Conservation (phyloP, 2,113 vertebrate genomes). For the Holacanthus passer region DNA sequence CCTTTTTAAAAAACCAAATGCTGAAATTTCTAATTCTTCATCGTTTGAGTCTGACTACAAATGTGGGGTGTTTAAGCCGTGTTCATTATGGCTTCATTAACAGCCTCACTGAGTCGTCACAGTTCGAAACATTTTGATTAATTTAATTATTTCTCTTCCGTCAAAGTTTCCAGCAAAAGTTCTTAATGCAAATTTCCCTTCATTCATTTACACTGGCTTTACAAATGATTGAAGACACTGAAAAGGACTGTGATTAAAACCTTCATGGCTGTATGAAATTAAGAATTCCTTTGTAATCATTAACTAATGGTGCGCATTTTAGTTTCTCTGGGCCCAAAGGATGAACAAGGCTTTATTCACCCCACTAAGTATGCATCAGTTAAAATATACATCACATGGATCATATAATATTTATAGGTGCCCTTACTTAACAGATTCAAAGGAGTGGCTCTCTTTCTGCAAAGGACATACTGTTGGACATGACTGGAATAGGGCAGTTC, state of each 20-base stretch:
- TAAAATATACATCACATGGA: slow-evolving; percentile 67
- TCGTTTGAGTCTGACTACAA: not conserved
- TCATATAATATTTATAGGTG: slow-evolving; percentile 59
- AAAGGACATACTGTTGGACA: slow-evolving; percentile 64
- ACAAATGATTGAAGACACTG: slow-evolving; percentile 6
- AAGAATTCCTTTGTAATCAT: slow-evolving; percentile 39
- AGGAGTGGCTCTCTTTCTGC: slow-evolving; percentile 52
- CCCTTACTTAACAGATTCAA: slow-evolving; percentile 48
- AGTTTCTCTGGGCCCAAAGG: not conserved
- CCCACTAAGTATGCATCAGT: slow-evolving; percentile 21
- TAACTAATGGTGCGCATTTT: slow-evolving; percentile 21
- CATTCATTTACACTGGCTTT: slow-evolving; percentile 7
- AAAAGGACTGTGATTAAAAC: slow-evolving; percentile 33
- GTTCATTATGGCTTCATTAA: slow-evolving; percentile 37
- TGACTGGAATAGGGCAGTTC: slow-evolving; percentile 63
- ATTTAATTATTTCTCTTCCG: slow-evolving; percentile 33
- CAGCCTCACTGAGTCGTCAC: slow-evolving; percentile 35
- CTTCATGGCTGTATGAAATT: slow-evolving; percentile 18
- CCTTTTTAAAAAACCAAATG: not conserved
- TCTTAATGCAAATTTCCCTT: slow-evolving; percentile 23
- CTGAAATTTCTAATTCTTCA: not conserved
- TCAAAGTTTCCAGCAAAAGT: slow-evolving; percentile 30
- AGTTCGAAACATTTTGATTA: slow-evolving; percentile 18
- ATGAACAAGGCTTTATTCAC: slow-evolving; percentile 44
- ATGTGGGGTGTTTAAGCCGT: slow-evolving; percentile 22